Evolutionary conservation across 2,797 vertebrate genomes (phyloP).

Genomic region (Leuciscus waleckii): DNA sequence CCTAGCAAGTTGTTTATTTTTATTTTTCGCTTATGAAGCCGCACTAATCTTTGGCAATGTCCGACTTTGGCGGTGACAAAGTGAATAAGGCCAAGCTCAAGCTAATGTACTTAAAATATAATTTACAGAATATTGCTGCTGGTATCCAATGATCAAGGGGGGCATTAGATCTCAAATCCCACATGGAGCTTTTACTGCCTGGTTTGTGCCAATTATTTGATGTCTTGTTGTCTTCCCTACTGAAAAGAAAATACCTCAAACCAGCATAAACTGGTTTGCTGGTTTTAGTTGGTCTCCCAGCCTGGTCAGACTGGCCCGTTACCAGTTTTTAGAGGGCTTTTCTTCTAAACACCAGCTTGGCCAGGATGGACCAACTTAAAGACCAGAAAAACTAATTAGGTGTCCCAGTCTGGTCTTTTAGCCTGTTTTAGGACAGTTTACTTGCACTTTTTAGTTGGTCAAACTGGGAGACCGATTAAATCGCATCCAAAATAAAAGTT

Average conservation of each 20-base stretch:
- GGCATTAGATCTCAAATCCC: conserved; percentile 7
- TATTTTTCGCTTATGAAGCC: neutral
- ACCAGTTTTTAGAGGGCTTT: neutral
- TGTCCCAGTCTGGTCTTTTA: neutral
- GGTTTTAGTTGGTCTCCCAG: neutral
- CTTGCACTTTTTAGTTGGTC: neutral
- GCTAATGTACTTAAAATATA: conserved; percentile 32
- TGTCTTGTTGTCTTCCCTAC: conserved; percentile 12
- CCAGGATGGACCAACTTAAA: neutral
- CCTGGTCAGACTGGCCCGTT: neutral
- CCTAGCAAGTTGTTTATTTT: conserved; percentile 4
- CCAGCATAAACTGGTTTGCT: neutral
- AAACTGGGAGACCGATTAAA: neutral
- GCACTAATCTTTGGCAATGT: conserved; percentile 2
- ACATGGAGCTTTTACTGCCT: neutral
- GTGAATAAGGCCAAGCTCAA: neutral
- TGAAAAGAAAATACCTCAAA: conserved; percentile 1
- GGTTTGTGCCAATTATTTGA: neutral
- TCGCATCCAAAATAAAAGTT: no score
- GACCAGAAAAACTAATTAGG: neutral
- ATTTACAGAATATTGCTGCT: conserved; percentile 30
- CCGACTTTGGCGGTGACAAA: conserved; percentile 5
- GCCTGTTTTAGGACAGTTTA: neutral
- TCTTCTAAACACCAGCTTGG: neutral
- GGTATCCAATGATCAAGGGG: neutral